Evolutionary conservation across 2,113 vertebrate genomes (phyloP).

Genomic region (Nesospiza acunhae): DNA sequence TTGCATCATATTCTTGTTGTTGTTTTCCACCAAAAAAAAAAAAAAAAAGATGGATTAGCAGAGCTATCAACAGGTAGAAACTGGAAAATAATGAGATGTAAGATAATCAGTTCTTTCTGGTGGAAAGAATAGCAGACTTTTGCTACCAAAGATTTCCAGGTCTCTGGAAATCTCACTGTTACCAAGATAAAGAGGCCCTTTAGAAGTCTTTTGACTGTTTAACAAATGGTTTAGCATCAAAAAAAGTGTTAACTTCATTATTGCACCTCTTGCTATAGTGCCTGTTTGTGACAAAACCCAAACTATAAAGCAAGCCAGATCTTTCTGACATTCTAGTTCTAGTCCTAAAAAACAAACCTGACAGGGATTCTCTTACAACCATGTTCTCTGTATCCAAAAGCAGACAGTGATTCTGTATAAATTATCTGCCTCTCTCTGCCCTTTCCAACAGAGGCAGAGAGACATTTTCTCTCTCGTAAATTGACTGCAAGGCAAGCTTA

Average conservation of each 20-base stretch:
- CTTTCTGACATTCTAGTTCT: neutral
- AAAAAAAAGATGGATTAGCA: neutral
- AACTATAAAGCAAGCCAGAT: neutral
- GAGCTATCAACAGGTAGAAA: neutral
- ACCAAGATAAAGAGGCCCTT: neutral
- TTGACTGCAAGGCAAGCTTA: neutral
- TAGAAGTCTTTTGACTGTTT: neutral
- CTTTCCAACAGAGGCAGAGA: neutral
- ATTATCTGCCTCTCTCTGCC: neutral
- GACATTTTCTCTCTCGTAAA: neutral
- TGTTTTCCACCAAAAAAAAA: neutral
- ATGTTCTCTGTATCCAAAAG: neutral
- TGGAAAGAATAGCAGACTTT: neutral
- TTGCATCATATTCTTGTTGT: neutral
- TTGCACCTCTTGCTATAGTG: neutral
- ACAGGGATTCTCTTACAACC: neutral
- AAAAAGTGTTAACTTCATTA: neutral
- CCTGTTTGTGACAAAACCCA: neutral
- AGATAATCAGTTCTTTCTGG: neutral
- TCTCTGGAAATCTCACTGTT: neutral
- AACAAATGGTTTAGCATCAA: neutral
- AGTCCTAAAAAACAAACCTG: neutral
- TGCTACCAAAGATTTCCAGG: neutral
- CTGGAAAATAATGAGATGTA: neutral
- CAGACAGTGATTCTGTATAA: neutral